A percentile compares a stretch with the other conserved stretches of the same genome.
These are phyloP conservation scores for Drosophila limbata DNA, from an alignment of 2,888 invertebrate species.

Conservation along the genomic window DNA sequence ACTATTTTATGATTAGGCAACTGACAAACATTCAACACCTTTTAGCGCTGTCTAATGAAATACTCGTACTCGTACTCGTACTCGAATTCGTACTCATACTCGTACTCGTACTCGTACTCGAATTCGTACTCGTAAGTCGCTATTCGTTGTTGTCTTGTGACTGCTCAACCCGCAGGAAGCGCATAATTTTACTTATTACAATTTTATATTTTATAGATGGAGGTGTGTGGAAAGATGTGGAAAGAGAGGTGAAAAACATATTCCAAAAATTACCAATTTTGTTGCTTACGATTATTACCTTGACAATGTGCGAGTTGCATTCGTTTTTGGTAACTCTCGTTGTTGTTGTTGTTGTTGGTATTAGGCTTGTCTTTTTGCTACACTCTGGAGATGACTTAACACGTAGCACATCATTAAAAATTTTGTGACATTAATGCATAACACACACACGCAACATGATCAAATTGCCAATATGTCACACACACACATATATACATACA, in stretches of 20 bases:
- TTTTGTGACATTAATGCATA: conserved; percentile 79
- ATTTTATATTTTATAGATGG: conserved; percentile 70
- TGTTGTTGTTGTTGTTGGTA: conserved; percentile 42
- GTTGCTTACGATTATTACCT: conserved; percentile 80
- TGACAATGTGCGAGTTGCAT: conserved; percentile 64
- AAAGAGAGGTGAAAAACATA: conserved; percentile 55
- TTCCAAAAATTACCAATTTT: conserved; percentile 79
- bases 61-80: conserved; percentile 19
- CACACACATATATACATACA: conserved; percentile 23
- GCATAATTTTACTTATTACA: conserved; percentile 78
- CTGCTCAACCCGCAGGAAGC: conserved; percentile 39
- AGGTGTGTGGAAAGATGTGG: background rate
- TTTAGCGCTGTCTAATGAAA: conserved; percentile 65
- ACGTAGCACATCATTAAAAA: conserved; percentile 82
- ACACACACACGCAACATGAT: conserved; percentile 70
- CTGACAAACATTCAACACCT: conserved; percentile 60
- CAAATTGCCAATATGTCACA: conserved; percentile 81
- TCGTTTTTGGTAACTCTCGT: conserved; percentile 23
- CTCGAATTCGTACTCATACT: background rate
- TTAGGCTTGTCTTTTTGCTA: conserved; percentile 70
- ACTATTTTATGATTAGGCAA: conserved; percentile 77
- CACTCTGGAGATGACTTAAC: conserved; percentile 82
- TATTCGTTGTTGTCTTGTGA: conserved; percentile 30
- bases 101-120: background rate
- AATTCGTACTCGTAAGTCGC: background rate